A percentile compares a stretch with the other conserved stretches of the same genome.
Conservation (phyloP, 1,140 invertebrate species). For the Dolichoris vasculosae region DNA sequence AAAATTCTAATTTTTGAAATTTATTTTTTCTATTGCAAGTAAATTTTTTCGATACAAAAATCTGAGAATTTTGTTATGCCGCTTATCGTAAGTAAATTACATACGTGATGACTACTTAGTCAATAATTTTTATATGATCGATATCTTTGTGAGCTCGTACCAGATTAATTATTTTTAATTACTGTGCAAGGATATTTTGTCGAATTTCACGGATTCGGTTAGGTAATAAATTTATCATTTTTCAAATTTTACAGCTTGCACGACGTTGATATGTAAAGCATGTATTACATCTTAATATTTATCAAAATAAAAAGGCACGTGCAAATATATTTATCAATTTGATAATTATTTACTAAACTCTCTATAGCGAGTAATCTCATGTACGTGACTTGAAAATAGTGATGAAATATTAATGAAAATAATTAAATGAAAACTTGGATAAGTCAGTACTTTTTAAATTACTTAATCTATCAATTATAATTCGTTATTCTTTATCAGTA, state of each 20-base stretch:
- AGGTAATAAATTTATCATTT: conserved; percentile 38
- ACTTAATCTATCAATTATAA: neutral
- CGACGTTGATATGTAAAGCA: neutral
- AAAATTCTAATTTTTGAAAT: conserved; percentile 12
- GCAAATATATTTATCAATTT: conserved; percentile 35
- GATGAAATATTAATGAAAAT: conserved; percentile 67
- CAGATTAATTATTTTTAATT: conserved; percentile 39
- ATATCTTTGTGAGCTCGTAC: neutral
- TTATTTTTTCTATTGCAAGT: conserved; percentile 15
- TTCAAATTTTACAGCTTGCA: conserved; percentile 27
- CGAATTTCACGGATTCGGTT: conserved; percentile 33
- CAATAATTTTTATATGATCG: conserved; percentile 6
- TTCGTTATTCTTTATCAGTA: neutral
- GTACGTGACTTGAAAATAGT: conserved; percentile 28
- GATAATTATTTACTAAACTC: conserved; percentile 28
- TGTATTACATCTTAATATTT: conserved; percentile 21
- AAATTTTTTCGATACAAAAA: conserved; percentile 1
- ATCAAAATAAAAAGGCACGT: conserved; percentile 21
- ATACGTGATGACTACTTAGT: neutral
- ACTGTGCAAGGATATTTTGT: conserved; percentile 34
- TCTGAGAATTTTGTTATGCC: neutral
- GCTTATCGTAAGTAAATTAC: conserved; percentile 49
- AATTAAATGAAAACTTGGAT: conserved; percentile 56
- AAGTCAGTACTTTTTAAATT: neutral
- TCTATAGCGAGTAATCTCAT: neutral